Base-by-base conservation (phyloP, 1,140 invertebrate species). In the Drosophila lacteicornis region DNA sequence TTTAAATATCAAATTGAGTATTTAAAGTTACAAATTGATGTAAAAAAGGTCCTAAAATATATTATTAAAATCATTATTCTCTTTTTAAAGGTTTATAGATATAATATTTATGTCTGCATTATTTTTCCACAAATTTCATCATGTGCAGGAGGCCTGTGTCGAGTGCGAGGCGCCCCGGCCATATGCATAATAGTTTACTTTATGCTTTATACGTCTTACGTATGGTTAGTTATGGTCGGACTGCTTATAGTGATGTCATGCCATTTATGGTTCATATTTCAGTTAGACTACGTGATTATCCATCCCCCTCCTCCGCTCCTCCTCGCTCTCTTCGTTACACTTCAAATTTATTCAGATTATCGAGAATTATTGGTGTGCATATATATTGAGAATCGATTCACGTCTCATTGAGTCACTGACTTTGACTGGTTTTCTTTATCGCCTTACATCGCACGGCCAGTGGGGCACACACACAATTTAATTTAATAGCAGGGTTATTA, bases 181-280 rank as follows among this genome's bases (percentile, higher is more conserved):
- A 77, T 77, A 46, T 77, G 75, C 62, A 68, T 60, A 75, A 77
- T 60, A 73, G 49, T 53, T 77, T 77, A 60, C 45, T 58, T 77
- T 55, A 57, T 79, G 67, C 69, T 59, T 50, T 59, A 73, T 59
- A 55, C 46, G 55, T 38, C 55, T 46, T 46, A 71, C 50, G 33
- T 55, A 71, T n/a, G 51, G 60, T 57, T 62, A 75, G 85, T 88
- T 90, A 88, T 90, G 85, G 85, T 84, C 80, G 40, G 86, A 40
- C 84, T 81, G 67, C 67, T 81, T 79, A 79, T 76, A 81, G 85
- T 85, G 85, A 90, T 90, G 85, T 90, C 81, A 90, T 90, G 22
- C 85, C 85, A 65, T 90, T 79, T 90, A 90, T 85, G 85, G 85
- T 85, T 90, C 85, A 90, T 70, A 90, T 90, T 90, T 90, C 85